Percentiles rank a stretch among this genome's conserved stretches.
Conservation (phyloP, 1,140 invertebrate species). For the Diorhabda carinulata region DNA sequence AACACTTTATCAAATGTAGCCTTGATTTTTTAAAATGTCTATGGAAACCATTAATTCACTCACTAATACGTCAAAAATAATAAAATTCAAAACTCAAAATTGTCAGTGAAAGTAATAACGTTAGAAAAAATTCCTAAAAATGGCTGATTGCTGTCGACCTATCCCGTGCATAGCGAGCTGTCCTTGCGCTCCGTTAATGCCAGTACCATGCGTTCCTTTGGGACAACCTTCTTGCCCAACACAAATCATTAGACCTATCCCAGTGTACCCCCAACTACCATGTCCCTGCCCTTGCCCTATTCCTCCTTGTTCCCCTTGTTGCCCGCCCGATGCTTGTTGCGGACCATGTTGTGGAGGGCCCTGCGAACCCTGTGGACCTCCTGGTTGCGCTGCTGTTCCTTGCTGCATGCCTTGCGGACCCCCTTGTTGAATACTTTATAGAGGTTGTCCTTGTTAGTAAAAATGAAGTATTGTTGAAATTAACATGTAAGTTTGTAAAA, state of each 20-base stretch:
- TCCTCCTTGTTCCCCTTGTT: slow-evolving; percentile 17
- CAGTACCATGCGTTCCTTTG: slow-evolving; percentile 22
- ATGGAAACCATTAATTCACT: neutral
- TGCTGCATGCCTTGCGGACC: neutral
- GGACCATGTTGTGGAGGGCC: neutral
- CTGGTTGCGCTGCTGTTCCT: neutral
- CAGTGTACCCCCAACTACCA: slow-evolving; percentile 19
- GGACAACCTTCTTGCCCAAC: slow-evolving; percentile 27
- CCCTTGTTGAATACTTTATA: neutral
- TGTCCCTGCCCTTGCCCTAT: slow-evolving; percentile 21
- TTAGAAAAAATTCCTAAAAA: slow-evolving; percentile 7
- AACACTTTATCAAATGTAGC: no score
- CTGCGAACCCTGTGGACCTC: neutral
- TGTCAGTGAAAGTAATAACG: slow-evolving; percentile 10
- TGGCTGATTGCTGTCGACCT: slow-evolving; percentile 28
- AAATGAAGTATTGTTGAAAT: no score
- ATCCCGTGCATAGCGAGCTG: slow-evolving; percentile 23
- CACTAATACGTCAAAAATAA: neutral
- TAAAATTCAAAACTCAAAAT: slow-evolving; percentile 7
- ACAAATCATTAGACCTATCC: slow-evolving; percentile 11
- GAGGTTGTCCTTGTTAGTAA: no score
- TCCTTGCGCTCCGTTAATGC: slow-evolving; percentile 19
- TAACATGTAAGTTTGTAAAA: no score
- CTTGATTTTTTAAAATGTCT: no score
- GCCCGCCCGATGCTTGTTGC: neutral